Evolutionary conservation across 2,797 vertebrate species (phyloP).

Genomic region (Psittacula derbiana): DNA sequence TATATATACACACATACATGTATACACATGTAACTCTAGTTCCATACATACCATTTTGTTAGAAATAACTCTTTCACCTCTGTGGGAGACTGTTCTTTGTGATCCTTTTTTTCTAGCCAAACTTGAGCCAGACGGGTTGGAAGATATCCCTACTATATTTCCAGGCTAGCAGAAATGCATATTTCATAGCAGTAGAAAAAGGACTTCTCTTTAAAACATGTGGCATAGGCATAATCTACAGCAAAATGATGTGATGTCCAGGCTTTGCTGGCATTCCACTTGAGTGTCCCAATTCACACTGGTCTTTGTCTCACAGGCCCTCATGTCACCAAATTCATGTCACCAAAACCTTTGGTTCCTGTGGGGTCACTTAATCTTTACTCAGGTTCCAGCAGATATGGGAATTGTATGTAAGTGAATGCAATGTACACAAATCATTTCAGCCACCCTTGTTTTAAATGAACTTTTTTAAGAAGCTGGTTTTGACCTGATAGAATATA

Average conservation of each 20-base stretch:
- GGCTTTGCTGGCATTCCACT: constrained; percentile 30
- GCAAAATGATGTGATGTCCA: constrained; percentile 36
- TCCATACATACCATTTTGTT: background rate
- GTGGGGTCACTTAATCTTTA: constrained; percentile 23
- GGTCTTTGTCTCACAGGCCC: constrained; percentile 13
- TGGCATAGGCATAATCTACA: constrained; percentile 12
- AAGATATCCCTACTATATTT: background rate
- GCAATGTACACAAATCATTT: constrained; percentile 40
- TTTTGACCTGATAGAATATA: constrained; percentile 73
- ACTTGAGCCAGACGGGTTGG: background rate
- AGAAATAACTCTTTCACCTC: background rate
- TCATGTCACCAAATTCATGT: background rate
- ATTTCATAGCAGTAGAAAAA: background rate
- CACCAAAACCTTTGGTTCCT: constrained; percentile 16
- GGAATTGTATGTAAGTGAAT: background rate
- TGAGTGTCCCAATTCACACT: constrained; percentile 10
- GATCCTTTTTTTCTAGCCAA: background rate
- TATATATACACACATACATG: background rate
- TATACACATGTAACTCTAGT: background rate
- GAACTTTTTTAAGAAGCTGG: constrained; percentile 51
- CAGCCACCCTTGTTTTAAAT: constrained; percentile 56
- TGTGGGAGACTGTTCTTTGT: background rate
- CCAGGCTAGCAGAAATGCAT: background rate
- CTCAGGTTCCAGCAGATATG: constrained; percentile 12
- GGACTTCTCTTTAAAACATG: background rate